These are phyloP conservation scores for Watsonalla cultraria DNA, from an alignment of 2,888 invertebrate species.

Conservation along the genomic window DNA sequence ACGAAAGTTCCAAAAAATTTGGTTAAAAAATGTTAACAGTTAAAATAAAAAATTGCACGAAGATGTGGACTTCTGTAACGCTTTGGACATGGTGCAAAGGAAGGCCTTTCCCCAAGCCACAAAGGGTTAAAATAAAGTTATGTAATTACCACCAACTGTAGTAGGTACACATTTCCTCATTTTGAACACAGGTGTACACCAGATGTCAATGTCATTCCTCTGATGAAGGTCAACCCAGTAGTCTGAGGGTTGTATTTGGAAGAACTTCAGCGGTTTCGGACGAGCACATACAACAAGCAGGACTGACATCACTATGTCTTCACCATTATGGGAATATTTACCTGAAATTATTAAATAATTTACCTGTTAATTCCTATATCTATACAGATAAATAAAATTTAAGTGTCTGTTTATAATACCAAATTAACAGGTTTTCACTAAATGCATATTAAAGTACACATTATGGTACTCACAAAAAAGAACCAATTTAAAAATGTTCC, in stretches of 20 bases:
- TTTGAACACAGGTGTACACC: slow-evolving; percentile 66
- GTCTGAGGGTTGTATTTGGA: slow-evolving; percentile 46
- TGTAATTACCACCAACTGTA: slow-evolving; percentile 51
- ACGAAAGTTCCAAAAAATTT: too few relatives aligned
- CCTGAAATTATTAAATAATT: slow-evolving; percentile 35
- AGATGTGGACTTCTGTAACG: too few relatives aligned
- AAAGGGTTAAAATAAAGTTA: background rate
- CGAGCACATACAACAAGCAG: slow-evolving; percentile 61
- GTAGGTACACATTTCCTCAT: slow-evolving; percentile 67
- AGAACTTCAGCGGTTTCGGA: slow-evolving; percentile 56
- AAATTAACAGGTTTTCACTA: too few relatives aligned
- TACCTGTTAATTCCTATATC: too few relatives aligned
- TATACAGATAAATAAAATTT: too few relatives aligned
- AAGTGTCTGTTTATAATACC: too few relatives aligned
- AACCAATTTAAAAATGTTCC: too few relatives aligned
- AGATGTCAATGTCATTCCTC: slow-evolving; percentile 51
- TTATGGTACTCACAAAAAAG: too few relatives aligned
- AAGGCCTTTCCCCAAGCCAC: background rate
- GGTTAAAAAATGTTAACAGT: too few relatives aligned
- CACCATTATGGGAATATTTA: slow-evolving; percentile 65
- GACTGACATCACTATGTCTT: slow-evolving; percentile 62
- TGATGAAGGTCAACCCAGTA: slow-evolving; percentile 64
- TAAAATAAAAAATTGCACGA: too few relatives aligned
- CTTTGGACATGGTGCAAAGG: too few relatives aligned
- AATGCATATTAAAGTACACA: too few relatives aligned